Percentiles rank a stretch among this genome's conserved stretches.
These are phyloP conservation scores for Enteromius fasciolatus DNA, from an alignment of 2,797 vertebrate species.

Conservation along the genomic window DNA sequence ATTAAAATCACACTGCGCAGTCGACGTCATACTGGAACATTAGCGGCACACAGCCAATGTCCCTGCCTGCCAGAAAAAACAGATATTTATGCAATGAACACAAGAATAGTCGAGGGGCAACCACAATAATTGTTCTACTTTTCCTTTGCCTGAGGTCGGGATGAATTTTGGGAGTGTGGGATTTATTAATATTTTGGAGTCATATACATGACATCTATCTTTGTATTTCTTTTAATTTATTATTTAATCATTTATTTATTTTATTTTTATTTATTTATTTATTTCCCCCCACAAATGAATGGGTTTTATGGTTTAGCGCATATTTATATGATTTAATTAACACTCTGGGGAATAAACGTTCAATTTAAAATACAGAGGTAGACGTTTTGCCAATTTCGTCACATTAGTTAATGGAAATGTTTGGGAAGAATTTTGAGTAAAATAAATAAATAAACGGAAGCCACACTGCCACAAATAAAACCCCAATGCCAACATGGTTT, in stretches of 20 bases:
- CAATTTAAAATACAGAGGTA: not conserved
- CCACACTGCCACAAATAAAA: not conserved
- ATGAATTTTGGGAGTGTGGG: constrained; percentile 21
- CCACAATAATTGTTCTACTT: constrained; percentile 42
- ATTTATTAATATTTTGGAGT: constrained; percentile 19
- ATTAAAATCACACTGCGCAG: constrained; percentile 25
- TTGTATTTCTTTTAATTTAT: not conserved
- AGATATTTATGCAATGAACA: constrained; percentile 27
- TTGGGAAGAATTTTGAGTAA: no score
- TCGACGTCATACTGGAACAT: constrained; percentile 31
- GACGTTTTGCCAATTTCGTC: not conserved
- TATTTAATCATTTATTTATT: not conserved
- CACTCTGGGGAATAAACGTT: not conserved
- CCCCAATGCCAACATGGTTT: not conserved
- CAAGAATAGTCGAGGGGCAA: constrained; percentile 15
- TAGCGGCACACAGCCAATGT: constrained; percentile 16
- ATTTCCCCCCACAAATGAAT: not conserved
- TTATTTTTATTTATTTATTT: no score
- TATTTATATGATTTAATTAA: not conserved
- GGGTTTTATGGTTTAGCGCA: not conserved
- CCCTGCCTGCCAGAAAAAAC: constrained; percentile 21
- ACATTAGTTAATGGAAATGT: not conserved
- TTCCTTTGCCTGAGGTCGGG: not conserved
- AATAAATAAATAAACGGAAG: not conserved
- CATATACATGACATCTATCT: not conserved